phyloP scores from a whole-genome alignment of 2,113 vertebrate genomes.

The Sceloporus tristichus region DNA sequence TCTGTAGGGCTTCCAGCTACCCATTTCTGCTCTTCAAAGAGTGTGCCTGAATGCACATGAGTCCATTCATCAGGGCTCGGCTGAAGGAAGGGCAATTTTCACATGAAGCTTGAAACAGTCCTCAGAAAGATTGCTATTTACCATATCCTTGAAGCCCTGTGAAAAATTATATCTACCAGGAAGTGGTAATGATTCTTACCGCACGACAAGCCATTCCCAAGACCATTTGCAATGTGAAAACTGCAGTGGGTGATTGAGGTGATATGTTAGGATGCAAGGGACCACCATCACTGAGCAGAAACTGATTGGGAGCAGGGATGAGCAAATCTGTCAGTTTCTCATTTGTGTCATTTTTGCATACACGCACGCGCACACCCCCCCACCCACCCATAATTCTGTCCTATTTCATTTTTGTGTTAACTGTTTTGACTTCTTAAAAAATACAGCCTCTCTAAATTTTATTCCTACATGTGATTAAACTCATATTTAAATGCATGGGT shows the following conservation, averaged over 20 bases:
- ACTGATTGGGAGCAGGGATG: not conserved
- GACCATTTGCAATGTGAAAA: not conserved
- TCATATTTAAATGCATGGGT: too few species aligned
- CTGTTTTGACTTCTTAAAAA: not conserved
- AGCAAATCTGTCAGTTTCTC: not conserved
- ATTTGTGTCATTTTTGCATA: not conserved
- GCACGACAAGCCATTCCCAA: not conserved
- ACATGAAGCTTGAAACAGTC: not conserved
- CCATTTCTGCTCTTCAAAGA: too few species aligned
- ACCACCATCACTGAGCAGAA: not conserved
- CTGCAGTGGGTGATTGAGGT: not conserved
- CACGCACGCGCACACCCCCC: too few species aligned
- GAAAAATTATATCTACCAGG: slow-evolving; percentile 4
- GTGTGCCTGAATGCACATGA: not conserved
- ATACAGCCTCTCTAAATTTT: not conserved
- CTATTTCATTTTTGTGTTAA: not conserved
- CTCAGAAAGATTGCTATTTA: slow-evolving; percentile 6
- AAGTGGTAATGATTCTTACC: not conserved
- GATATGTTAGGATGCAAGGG: not conserved
- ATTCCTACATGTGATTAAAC: not conserved
- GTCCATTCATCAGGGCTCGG: not conserved
- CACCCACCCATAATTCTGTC: not conserved
- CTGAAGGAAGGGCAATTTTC: not conserved
- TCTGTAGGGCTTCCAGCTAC: not conserved
- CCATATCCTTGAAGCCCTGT: not conserved